phyloP scores from a whole-genome alignment of 1,140 invertebrate species.

The Yoshiicerus persimilis region DNA sequence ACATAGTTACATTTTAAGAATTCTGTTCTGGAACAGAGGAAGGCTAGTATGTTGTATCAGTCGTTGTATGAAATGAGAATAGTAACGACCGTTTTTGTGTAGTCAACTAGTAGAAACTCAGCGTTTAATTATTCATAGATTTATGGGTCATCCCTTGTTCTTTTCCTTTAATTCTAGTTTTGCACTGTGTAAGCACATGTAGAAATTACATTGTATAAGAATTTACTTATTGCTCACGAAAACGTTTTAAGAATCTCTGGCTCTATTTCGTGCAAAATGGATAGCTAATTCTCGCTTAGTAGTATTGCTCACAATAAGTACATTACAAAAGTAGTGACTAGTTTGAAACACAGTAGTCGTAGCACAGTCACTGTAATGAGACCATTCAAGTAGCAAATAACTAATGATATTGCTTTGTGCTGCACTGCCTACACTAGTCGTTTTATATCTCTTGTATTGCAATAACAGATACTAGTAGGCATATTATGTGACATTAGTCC shows the following conservation, averaged over 20 bases:
- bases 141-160: neutral
- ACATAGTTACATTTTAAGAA: neutral
- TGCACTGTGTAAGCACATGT: neutral
- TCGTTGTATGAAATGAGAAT: neutral
- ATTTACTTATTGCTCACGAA: neutral
- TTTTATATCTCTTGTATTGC: no score
- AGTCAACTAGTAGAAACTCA: neutral
- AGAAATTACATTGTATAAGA: neutral
- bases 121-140: slow-evolving; percentile 7
- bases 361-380: neutral
- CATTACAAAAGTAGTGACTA: neutral
- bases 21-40: neutral
- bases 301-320: neutral
- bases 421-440: neutral
- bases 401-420: neutral
- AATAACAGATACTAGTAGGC: neutral
- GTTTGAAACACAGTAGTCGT: neutral
- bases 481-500: neutral
- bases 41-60: neutral
- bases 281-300: neutral
- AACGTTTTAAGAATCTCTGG: neutral
- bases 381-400: neutral
- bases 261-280: neutral
- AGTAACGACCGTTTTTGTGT: neutral
- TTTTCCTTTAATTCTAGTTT: neutral